These are phyloP conservation scores for Chloebia gouldiae DNA, from an alignment of 2,113 vertebrate species.

Conservation along the genomic window DNA sequence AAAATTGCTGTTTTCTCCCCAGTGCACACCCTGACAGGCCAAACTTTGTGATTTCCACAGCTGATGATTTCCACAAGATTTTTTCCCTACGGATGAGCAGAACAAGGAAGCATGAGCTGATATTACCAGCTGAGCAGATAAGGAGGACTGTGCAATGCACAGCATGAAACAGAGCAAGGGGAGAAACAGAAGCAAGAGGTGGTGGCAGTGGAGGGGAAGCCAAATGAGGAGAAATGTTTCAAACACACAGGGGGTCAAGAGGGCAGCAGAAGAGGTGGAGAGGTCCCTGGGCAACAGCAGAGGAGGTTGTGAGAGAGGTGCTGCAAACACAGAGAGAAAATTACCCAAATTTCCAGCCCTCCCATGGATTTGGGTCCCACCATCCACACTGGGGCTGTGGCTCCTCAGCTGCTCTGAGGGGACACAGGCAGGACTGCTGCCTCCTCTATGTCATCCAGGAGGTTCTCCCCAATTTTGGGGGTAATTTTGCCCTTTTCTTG, in stretches of 20 bases:
- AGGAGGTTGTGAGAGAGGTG: neutral
- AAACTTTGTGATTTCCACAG: neutral
- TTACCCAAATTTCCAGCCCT: neutral
- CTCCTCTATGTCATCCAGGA: neutral
- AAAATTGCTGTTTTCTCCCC: neutral
- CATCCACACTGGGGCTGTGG: fast-evolving
- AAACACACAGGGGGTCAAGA: neutral
- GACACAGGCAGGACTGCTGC: neutral
- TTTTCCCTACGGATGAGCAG: neutral
- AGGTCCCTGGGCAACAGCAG: neutral
- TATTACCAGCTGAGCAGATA: neutral
- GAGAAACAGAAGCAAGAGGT: neutral
- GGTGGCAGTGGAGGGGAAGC: neutral
- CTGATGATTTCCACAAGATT: neutral
- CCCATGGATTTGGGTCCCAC: neutral
- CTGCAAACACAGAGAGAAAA: neutral
- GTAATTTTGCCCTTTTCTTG: neutral
- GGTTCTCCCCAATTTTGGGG: neutral
- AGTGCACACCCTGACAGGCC: neutral
- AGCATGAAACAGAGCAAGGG: neutral
- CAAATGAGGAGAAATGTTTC: neutral
- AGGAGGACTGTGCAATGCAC: neutral
- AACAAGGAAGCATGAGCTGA: neutral
- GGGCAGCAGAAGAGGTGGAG: neutral
- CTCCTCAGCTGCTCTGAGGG: neutral